Percentiles rank a stretch among this genome's conserved stretches.
phyloP scores from a whole-genome alignment of 2,888 invertebrate genomes.

The Drosophila melanosoma region DNA sequence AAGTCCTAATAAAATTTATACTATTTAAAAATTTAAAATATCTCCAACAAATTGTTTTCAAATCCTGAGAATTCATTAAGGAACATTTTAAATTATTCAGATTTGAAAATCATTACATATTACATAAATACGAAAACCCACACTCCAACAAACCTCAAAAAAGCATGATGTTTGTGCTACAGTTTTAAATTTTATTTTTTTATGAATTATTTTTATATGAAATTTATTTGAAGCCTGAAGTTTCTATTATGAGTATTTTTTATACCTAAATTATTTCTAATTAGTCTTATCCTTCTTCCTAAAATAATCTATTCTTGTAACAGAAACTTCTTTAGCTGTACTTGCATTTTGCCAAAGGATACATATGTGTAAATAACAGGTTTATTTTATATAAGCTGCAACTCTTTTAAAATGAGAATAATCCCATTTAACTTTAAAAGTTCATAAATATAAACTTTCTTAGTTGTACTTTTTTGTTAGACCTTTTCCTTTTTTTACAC shows the following conservation, averaged over 20 bases:
- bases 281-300: not conserved
- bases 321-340: too few relatives aligned
- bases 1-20: not conserved
- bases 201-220: not conserved
- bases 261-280: not conserved
- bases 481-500: not conserved
- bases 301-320: not conserved
- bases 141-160: not conserved
- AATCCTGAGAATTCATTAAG: rapidly evolving
- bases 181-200: not conserved
- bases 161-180: not conserved
- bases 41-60: not conserved
- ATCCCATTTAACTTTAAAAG: not conserved
- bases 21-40: not conserved
- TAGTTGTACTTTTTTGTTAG: not conserved
- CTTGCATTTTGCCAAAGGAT: not conserved
- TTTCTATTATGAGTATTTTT: not conserved
- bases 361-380: not conserved
- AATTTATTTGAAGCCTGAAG: not conserved
- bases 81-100: not conserved
- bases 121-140: not conserved
- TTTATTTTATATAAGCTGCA: not conserved
- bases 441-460: not conserved
- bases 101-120: not conserved
- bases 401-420: not conserved